phyloP scores from a whole-genome alignment of 2,888 invertebrate species.

The Agapostemon virescens region DNA sequence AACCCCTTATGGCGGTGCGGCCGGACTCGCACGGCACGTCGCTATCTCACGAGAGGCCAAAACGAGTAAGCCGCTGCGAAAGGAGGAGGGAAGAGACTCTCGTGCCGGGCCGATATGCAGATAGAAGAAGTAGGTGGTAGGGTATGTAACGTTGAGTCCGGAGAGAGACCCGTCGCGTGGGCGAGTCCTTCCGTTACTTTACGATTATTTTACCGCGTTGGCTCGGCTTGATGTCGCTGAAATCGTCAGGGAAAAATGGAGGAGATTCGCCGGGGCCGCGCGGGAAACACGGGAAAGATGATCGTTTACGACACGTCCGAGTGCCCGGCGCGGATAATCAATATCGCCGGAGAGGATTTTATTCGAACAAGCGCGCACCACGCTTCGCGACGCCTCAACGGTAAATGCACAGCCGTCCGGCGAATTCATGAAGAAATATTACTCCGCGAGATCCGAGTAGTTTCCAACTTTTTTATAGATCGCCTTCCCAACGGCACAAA shows the following conservation, averaged over 20 bases:
- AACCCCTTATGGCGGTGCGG: conserved; percentile 67
- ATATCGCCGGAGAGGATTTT: conserved; percentile 20
- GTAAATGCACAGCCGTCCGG: neutral
- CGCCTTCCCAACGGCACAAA: neutral
- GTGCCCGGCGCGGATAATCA: conserved; percentile 26
- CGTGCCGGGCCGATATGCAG: conserved; percentile 63
- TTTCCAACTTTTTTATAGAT: neutral
- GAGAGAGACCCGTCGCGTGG: conserved; percentile 64
- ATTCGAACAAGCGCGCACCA: conserved; percentile 9
- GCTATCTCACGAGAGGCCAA: conserved; percentile 64
- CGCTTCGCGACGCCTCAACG: neutral
- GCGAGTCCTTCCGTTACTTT: conserved; percentile 71
- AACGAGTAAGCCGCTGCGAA: conserved; percentile 56
- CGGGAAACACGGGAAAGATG: conserved; percentile 33
- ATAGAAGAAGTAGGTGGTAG: conserved; percentile 70
- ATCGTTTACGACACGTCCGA: conserved; percentile 55
- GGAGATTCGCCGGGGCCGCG: conserved; percentile 7
- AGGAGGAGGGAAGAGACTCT: conserved; percentile 41
- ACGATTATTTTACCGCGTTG: conserved; percentile 68
- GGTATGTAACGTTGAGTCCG: conserved; percentile 62
- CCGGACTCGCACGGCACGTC: conserved; percentile 58
- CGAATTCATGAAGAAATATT: conserved; percentile 4
- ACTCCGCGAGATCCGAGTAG: neutral
- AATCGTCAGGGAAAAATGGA: conserved; percentile 39
- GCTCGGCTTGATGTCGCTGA: conserved; percentile 50